A percentile compares a stretch with the other conserved stretches of the same genome.
These are phyloP conservation scores for Sepiola atlantica DNA, from an alignment of 2,888 invertebrate species.

Conservation along the genomic window DNA sequence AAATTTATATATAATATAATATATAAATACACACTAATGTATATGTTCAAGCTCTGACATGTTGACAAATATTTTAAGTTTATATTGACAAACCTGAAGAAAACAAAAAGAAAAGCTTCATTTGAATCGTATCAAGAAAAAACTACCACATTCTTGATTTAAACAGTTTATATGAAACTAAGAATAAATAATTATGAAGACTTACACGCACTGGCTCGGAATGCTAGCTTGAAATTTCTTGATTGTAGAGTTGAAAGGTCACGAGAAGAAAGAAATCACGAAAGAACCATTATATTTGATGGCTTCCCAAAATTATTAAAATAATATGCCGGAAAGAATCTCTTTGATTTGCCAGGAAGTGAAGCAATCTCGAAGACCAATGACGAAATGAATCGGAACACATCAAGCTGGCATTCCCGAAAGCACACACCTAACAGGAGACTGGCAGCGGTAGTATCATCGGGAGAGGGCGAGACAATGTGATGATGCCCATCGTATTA, in stretches of 20 bases:
- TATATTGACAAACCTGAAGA: too few species aligned
- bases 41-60: too few species aligned
- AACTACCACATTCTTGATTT: not conserved
- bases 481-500: conserved; percentile 11
- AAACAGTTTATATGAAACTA: too few species aligned
- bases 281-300: not conserved
- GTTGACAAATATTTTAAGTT: too few species aligned
- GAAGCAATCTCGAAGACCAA: not conserved
- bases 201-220: not conserved
- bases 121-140: not conserved
- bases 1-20: too few species aligned
- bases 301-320: not conserved
- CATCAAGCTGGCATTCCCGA: not conserved
- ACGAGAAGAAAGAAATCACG: not conserved
- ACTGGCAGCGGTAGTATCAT: not conserved
- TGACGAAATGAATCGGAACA: not conserved
- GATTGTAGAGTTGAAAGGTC: not conserved
- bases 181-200: not conserved
- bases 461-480: not conserved
- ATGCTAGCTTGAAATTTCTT: not conserved
- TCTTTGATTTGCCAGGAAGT: not conserved
- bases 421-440: not conserved
- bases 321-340: not conserved
- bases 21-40: too few species aligned
- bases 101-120: too few species aligned